These are phyloP conservation scores for Pocillopora meandrina DNA, from an alignment of 92 coral and sea anemone genomes.

Conservation along the genomic window DNA sequence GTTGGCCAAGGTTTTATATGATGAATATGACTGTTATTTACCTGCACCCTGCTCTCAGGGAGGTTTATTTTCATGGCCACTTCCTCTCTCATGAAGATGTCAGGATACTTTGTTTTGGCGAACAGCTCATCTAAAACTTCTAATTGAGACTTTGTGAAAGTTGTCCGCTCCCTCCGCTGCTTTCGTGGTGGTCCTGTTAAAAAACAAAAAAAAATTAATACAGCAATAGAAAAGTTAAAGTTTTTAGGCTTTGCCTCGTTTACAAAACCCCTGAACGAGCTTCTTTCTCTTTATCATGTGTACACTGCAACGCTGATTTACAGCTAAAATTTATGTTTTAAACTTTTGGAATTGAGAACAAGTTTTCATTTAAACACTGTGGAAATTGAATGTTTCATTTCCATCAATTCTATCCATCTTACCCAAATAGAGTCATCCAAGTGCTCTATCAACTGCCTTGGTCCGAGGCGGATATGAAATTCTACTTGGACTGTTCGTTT, in stretches of 20 bases:
- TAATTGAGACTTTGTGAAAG: slow-evolving; percentile 90
- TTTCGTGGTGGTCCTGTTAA: slow-evolving; percentile 85
- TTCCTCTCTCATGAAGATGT: slow-evolving; percentile 97
- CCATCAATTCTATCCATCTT: too few species aligned
- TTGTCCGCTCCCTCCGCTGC: slow-evolving; percentile 93
- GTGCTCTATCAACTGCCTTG: too few species aligned
- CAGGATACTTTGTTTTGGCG: slow-evolving; percentile 92
- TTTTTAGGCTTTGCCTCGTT: background rate
- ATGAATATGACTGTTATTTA: slow-evolving; percentile 4
- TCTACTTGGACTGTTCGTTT: too few species aligned
- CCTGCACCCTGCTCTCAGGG: slow-evolving; percentile 98
- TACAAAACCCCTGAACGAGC: background rate
- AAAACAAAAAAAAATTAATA: background rate
- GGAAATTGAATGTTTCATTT: too few species aligned
- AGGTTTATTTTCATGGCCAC: slow-evolving; percentile 93
- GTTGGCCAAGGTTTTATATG: background rate
- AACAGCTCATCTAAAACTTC: slow-evolving; percentile 91
- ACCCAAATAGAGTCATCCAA: too few species aligned
- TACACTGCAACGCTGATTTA: too few species aligned
- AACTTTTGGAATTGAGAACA: too few species aligned
- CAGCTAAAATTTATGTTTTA: too few species aligned
- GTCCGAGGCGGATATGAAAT: too few species aligned
- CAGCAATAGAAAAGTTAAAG: background rate
- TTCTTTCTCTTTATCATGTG: background rate
- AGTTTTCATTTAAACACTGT: too few species aligned